These are phyloP conservation scores for Triplophysa dalaica DNA, from an alignment of 2,113 vertebrate species.

Conservation along the genomic window DNA sequence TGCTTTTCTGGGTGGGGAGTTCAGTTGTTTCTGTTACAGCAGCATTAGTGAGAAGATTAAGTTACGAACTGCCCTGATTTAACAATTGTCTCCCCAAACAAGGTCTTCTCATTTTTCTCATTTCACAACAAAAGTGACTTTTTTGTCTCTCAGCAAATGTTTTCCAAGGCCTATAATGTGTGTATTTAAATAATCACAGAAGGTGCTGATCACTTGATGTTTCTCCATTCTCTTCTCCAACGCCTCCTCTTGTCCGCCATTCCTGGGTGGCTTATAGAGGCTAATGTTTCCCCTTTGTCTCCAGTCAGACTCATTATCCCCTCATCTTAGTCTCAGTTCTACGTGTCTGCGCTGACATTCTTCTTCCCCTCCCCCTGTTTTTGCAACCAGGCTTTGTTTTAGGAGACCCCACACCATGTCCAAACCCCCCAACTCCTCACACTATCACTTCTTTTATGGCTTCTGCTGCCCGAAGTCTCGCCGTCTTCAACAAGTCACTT, in stretches of 20 bases:
- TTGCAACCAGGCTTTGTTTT: slow-evolving; percentile 34
- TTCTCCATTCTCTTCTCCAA: slow-evolving; percentile 36
- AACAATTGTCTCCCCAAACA: slow-evolving; percentile 53
- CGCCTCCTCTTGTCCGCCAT: slow-evolving; percentile 34
- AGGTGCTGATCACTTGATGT: slow-evolving; percentile 29
- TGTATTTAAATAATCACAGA: slow-evolving; percentile 24
- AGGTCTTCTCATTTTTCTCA: slow-evolving; percentile 7
- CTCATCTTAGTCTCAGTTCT: slow-evolving; percentile 36
- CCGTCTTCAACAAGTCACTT: slow-evolving; percentile 56
- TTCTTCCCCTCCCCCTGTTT: slow-evolving; percentile 27
- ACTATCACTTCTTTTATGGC: slow-evolving; percentile 16
- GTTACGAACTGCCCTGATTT: slow-evolving; percentile 50
- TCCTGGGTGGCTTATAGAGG: slow-evolving; percentile 18
- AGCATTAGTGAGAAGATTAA: slow-evolving; percentile 52
- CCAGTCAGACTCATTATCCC: slow-evolving; percentile 34
- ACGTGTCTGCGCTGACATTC: slow-evolving; percentile 17
- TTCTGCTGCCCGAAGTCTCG: slow-evolving; percentile 6
- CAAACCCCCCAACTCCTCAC: slow-evolving; percentile 3
- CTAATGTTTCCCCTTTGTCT: slow-evolving; percentile 43
- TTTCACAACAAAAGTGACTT: neutral
- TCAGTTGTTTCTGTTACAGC: slow-evolving; percentile 44
- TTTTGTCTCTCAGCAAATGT: slow-evolving; percentile 1
- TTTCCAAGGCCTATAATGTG: neutral
- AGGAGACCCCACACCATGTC: slow-evolving; percentile 25
- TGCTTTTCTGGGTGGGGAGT: slow-evolving; percentile 53